A percentile compares a stretch with the other conserved stretches of the same genome.
Conservation (phyloP, 2,888 invertebrate species). For the Petrophora chlorosata region DNA sequence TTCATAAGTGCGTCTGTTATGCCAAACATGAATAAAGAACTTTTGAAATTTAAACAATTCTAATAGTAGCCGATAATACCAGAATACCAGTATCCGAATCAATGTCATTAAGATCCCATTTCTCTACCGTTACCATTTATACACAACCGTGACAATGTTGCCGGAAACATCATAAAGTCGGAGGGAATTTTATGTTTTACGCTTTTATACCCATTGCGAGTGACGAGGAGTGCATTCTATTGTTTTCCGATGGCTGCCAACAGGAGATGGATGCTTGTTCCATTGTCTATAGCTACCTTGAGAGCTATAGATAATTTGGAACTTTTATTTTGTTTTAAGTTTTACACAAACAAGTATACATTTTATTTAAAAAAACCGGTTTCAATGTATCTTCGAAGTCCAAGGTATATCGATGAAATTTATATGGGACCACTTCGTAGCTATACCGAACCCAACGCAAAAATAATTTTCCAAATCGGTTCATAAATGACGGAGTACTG, state of each 20-base stretch:
- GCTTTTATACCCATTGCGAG: constrained; percentile 51
- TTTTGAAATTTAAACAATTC: too few species aligned
- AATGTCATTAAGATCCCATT: constrained; percentile 8
- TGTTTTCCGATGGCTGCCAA: constrained; percentile 64
- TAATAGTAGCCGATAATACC: too few species aligned
- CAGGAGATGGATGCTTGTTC: constrained; percentile 60
- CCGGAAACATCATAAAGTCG: constrained; percentile 48
- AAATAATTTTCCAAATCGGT: too few species aligned
- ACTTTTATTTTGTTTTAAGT: background rate
- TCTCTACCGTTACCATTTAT: constrained; percentile 14
- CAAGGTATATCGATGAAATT: too few species aligned
- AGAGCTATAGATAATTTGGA: background rate
- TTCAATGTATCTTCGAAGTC: too few species aligned
- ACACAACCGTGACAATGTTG: constrained; percentile 39
- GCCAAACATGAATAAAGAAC: too few species aligned
- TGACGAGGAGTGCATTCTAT: constrained; percentile 62
- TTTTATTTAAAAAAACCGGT: too few species aligned
- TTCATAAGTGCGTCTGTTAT: too few species aligned
- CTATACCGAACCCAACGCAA: too few species aligned
- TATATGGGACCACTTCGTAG: too few species aligned
- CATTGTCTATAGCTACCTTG: constrained; percentile 43
- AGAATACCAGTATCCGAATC: background rate
- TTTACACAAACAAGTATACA: too few species aligned
- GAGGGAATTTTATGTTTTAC: constrained; percentile 52
- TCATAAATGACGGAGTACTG: too few species aligned